Base-by-base conservation (phyloP, 2,797 vertebrate genomes). In the Rhynchotus rufescens region DNA sequence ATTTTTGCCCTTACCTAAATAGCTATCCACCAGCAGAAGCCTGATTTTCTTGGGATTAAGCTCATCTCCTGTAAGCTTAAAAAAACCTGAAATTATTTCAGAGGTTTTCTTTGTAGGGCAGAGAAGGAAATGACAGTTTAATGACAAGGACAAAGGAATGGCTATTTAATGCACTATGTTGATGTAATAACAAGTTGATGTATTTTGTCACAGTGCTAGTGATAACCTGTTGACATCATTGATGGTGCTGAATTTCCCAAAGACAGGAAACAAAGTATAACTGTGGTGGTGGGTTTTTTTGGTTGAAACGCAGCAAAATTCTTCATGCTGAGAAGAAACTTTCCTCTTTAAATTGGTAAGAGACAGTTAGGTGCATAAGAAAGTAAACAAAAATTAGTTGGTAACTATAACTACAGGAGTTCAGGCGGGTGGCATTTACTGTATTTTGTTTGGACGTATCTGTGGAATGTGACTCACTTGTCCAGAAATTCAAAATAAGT, bases 401-500 rank as follows among this genome's bases (percentile, higher is more conserved):
- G 16, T 51, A 59, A 64, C 45, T 80, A 4, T 44, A n/a, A 40
- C 67, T 80, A 25, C 12, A 36, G 28, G 30, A 80, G 66, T 73
- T 78, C 26, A 62, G 66, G 32, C 45, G 38, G 32, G 22, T 73
- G 84, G 26, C 16, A 51, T 42, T 81, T 20, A 9, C 19, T 62
- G 15, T 38, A 38, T 34, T 80, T 85, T 30, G 45, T 78, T 73
- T 89, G 34, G 45, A 23, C 76, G 0, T 25, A 26, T 74, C 51
- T 85, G 21, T 85, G 51, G 61, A 65, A 73, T 44, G 49, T 90
- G 52, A 94, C 51, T 92, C 59, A 81, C 47, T 88, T 89, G 81
- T 86, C 65, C 59, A 72, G 51, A 84, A 86, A 59, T 69, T n/a
- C 81, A 42, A 73, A 79, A 80, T 49, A 15, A 69, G 14, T 79